Evolutionary conservation across 2,113 vertebrate genomes (phyloP).

Genomic region (Dasyornis broadbenti): DNA sequence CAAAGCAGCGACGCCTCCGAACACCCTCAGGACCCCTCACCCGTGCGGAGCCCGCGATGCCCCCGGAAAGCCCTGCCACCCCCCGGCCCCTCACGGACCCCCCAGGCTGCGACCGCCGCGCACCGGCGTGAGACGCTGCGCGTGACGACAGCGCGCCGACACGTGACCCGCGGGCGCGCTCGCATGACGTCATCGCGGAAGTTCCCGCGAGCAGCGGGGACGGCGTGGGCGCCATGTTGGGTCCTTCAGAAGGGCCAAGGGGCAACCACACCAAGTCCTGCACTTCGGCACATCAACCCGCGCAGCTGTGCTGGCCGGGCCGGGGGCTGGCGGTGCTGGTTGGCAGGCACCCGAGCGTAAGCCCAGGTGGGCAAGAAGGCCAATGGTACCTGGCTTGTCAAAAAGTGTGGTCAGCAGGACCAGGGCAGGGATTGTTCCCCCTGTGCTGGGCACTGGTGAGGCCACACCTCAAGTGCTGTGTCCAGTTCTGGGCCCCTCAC

Average conservation of each 20-base stretch:
- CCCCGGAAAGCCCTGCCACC: not conserved
- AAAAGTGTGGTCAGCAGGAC: not conserved
- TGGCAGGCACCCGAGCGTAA: not conserved
- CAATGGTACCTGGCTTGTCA: not conserved
- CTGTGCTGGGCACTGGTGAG: not conserved
- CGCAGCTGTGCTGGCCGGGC: no score
- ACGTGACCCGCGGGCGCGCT: not conserved
- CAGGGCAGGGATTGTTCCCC: not conserved
- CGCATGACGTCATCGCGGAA: not conserved
- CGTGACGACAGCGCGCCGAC: not conserved
- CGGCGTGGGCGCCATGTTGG: not conserved
- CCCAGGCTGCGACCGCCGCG: not conserved
- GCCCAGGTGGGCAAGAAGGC: not conserved
- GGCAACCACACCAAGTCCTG: accelerated
- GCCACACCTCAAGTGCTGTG: not conserved
- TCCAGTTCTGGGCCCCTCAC: not conserved
- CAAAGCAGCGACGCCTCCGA: not conserved
- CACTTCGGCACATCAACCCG: accelerated
- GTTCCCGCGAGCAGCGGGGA: no score
- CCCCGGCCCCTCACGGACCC: not conserved
- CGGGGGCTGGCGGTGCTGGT: no score
- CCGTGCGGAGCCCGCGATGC: no score
- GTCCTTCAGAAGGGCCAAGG: accelerated
- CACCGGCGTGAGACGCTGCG: not conserved
- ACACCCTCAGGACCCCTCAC: no score